Evolutionary conservation across 2,797 vertebrate genomes (phyloP).

Genomic region (Intellagama lesueurii): DNA sequence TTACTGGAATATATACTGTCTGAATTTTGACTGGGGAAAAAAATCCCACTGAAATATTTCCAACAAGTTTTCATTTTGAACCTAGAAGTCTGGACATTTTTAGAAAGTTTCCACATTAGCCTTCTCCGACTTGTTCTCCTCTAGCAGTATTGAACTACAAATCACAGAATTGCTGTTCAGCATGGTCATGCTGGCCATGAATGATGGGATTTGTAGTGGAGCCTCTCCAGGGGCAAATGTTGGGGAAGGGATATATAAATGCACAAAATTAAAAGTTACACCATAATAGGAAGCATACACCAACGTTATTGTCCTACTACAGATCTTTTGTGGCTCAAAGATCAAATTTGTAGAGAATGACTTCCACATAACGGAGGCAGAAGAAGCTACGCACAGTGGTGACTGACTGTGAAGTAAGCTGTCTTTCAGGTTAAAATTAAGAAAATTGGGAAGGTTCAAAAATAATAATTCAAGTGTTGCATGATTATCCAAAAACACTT

Average conservation of each 20-base stretch:
- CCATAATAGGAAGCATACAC: not conserved
- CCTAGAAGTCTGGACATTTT: not conserved
- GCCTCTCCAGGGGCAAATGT: not conserved
- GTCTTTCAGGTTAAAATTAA: not conserved
- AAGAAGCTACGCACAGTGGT: not conserved
- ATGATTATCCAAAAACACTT: not conserved
- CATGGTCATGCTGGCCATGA: not conserved
- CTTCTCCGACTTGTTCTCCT: not conserved
- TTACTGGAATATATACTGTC: not conserved
- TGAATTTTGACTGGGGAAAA: not conserved
- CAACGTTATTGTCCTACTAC: not conserved
- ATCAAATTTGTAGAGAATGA: not conserved
- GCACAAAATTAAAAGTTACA: not conserved
- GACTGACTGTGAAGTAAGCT: not conserved
- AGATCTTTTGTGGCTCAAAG: not conserved
- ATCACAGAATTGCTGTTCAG: not conserved
- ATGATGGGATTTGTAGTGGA: not conserved
- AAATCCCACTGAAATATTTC: not conserved
- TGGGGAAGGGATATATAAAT: not conserved
- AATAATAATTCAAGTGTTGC: not conserved
- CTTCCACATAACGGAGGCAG: not conserved
- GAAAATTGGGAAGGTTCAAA: not conserved
- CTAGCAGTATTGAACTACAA: not conserved
- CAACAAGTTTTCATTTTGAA: not conserved
- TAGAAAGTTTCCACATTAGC: not conserved